Evolutionary conservation across 2,797 vertebrate species (phyloP).

Genomic region (Momotus momota): DNA sequence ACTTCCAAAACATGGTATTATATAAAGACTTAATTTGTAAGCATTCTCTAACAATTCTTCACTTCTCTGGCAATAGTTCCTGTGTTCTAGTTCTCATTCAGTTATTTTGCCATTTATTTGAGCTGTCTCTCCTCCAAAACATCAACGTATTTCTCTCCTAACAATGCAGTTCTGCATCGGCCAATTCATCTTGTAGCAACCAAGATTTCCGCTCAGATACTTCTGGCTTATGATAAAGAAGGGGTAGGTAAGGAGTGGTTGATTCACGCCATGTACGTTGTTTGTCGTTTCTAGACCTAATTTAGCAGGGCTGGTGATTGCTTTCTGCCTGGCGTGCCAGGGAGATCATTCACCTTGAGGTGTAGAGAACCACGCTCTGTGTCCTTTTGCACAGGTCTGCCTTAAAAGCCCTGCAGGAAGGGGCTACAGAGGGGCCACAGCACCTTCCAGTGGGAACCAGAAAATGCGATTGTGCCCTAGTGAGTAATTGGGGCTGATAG

Average conservation of each 20-base stretch:
- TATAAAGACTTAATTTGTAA: not conserved
- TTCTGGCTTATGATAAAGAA: not conserved
- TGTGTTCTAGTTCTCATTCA: not conserved
- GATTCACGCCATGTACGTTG: not conserved
- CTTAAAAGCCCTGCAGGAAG: not conserved
- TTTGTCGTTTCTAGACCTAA: not conserved
- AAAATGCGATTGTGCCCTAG: accelerated
- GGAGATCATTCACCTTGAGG: not conserved
- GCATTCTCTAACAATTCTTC: not conserved
- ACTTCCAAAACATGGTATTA: not conserved
- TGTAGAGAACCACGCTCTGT: not conserved
- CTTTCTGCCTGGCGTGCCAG: not conserved
- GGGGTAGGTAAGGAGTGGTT: not conserved
- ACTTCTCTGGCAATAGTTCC: not conserved
- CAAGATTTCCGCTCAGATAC: not conserved
- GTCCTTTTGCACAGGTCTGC: not conserved
- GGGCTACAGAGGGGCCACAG: not conserved
- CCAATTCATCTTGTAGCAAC: not conserved
- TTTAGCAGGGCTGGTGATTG: not conserved
- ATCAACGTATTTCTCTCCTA: not conserved
- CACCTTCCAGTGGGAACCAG: not conserved
- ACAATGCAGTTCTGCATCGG: not conserved
- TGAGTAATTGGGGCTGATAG: not conserved
- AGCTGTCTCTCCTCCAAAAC: not conserved
- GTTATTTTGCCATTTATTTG: not conserved